Evolutionary conservation across 2,797 vertebrate genomes (phyloP), one percentile per base, ranked within the genome.

Genomic region (Petrocephalus schoutedeni): DNA sequence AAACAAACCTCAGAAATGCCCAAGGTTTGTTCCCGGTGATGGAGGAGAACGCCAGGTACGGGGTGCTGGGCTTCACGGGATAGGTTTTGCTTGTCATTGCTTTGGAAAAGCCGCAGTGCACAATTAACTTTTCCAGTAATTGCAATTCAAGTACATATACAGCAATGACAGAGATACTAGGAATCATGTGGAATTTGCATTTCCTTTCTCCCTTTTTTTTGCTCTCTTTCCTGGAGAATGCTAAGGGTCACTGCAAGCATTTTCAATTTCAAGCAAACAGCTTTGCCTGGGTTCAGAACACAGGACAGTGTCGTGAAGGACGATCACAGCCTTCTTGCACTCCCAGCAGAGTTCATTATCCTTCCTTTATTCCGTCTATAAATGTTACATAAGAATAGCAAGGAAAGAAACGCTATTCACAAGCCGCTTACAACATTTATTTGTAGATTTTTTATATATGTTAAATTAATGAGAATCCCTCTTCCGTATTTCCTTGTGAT

Each of bases 341-440:
- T 85, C 84, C 28, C 56, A 36, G 84, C 6, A 58, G 84, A 85
- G 28, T 19, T 85, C 58, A 85, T 85, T 58, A 85, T 57, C 14
- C 84, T 59, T 36, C 21, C 84, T 23, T 85, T 57, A 32, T 85
- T 59, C 6, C 32, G 54, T 85, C 41, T 85, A 85, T 85, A 21
- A 85, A 57, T 85, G 23, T 85, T 59, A 57, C 56, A 85, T 85
- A 41, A 23, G 8, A 8, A 53, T 28, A 36, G 54, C 83, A 85
- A 85, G 36, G 8, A 85, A 53, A 57, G 19, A 16, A 74, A 74
- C 56, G 14, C 28, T 85, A 57, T 57, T 85, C 14, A 36, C 83
- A 57, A 36, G 10, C 83, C 53, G 12, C 14, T 58, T 36, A 12
- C 49, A 56, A 32, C 82, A 85, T 85, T 85, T 56, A 56, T 85